Evolutionary conservation across 2,888 invertebrate genomes (phyloP), one percentile per base, ranked within the genome.

Genomic region (Cotesia congregata): DNA sequence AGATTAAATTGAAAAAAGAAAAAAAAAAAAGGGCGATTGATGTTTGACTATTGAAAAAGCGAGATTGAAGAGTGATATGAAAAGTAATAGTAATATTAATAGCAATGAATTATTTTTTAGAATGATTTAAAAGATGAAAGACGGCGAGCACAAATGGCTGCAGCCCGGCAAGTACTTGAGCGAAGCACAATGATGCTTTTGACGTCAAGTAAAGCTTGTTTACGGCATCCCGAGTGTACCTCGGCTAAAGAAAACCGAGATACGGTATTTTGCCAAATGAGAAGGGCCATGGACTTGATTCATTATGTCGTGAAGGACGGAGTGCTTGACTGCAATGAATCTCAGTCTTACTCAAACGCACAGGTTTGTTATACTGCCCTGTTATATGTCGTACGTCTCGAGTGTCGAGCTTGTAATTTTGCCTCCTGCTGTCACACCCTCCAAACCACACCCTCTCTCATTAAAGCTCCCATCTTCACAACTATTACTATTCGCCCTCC

Each of bases 281-380:
- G 98, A 79, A 93, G 97, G 80, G 98, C 99, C 38, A 96, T 99
- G 94, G 98, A 99, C 91, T 93, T 98, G 81, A 97, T 99, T 83
- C 98, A 98, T 90, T 97, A 96, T 90, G 98, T 99, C 78, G 97
- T 98, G 68, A 96, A 98, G 86, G 98, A 99, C 90, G 98, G 98
- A n/a, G 95, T 98, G 64, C 91, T 95, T 88, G 92, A 93, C 86
- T 91, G 91, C 79, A 89, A 89, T 82, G 90, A 90, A 78, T 88
- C 90, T 15, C 87, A 88, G 80, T 86, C 88, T 72, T 89, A 88
- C 76, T 86, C 89, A 68, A 90, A 90, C 85, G 89, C 90, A 68
- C 89, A 90, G 86, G 91, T 90, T 80, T 83, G 76, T 74, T 72
- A 41, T 30, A 30, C 30, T 30, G 30, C 30, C 30, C 30, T 30